phyloP scores from a whole-genome alignment of 2,113 vertebrate genomes.

The Chlorodrepanis virens region DNA sequence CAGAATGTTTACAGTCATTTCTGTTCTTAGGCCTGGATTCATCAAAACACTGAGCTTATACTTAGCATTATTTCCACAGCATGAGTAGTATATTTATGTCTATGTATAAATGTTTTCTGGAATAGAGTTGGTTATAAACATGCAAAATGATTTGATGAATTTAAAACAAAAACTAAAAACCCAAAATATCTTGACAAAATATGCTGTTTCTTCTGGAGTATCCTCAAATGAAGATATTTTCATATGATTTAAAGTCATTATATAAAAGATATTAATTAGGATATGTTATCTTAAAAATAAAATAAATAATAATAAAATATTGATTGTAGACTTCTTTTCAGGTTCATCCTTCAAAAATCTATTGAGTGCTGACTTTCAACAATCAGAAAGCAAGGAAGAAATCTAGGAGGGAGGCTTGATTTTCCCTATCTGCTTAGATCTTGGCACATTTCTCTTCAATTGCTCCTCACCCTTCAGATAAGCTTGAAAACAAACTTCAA shows the following conservation, averaged over 20 bases:
- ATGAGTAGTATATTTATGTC: constrained; percentile 30
- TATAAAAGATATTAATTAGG: neutral
- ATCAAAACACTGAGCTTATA: constrained; percentile 47
- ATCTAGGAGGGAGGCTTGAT: neutral
- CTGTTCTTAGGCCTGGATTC: constrained; percentile 42
- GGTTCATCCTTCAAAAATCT: neutral
- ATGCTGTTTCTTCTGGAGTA: neutral
- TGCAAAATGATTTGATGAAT: neutral
- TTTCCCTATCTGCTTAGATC: neutral
- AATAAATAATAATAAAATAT: neutral
- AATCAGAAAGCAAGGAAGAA: neutral
- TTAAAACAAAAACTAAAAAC: constrained; percentile 26
- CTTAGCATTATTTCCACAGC: constrained; percentile 43
- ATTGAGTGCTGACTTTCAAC: neutral
- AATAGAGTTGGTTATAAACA: constrained; percentile 11
- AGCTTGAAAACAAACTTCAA: constrained; percentile 41
- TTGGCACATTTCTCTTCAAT: neutral
- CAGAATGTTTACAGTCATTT: constrained; percentile 46
- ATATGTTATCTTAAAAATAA: neutral
- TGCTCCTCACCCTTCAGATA: constrained; percentile 42
- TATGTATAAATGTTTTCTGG: constrained; percentile 40
- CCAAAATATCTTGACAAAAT: neutral
- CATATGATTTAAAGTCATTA: neutral
- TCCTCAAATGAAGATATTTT: neutral
- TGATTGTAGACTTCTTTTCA: neutral